Evolutionary conservation across 2,888 invertebrate genomes (phyloP), one percentile per base, ranked within the genome.

Genomic region (Nomada fucata): DNA sequence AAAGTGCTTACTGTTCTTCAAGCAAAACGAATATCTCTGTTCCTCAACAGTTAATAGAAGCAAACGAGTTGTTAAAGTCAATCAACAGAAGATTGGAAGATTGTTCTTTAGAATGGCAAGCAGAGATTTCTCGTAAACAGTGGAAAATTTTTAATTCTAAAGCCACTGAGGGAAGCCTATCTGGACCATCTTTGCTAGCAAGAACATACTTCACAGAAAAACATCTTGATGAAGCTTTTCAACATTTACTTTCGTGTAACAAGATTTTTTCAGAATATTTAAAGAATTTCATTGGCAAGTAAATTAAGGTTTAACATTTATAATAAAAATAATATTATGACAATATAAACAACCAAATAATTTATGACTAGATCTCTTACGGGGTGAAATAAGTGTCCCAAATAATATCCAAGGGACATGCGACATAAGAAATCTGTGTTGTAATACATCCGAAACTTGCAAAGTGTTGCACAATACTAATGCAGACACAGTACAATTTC

Each of bases 171-270:
- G 44, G 72, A 11, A 72, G 29, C 47, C 23, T 63, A 52, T 89
- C 89, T 88, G 89, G 91, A 70, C 84, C 89, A 47, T 89, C 91
- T 7, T 79, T 92, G 55, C 81, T 93, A 13, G 82, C 89, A 0
- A 81, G 91, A 75, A 92, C 90, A 7, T 93, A 92, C 79, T 92
- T 93, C 76, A 70, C 83, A 1, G 89, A 92, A 26, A 88, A 90
- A 83, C 81, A 70, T 64, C 80, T 92, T 29, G 93, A 93, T 71
- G 89, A 91, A 20, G 85, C 89, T 1, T 92, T 92, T 74, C 84
- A 90, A 61, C 79, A 82, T 77, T 76, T 92, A 53, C 81, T 92
- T 20, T 80, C 83, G 9, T 85, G 80, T 29, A 88, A 89, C 55
- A 89, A 89, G 82, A 82, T 77, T 5, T 92, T 92, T 18, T 86